Evolutionary conservation across 2,797 vertebrate species (phyloP), one percentile per base, ranked within the genome.

Genomic region (Sardinella longiceps): DNA sequence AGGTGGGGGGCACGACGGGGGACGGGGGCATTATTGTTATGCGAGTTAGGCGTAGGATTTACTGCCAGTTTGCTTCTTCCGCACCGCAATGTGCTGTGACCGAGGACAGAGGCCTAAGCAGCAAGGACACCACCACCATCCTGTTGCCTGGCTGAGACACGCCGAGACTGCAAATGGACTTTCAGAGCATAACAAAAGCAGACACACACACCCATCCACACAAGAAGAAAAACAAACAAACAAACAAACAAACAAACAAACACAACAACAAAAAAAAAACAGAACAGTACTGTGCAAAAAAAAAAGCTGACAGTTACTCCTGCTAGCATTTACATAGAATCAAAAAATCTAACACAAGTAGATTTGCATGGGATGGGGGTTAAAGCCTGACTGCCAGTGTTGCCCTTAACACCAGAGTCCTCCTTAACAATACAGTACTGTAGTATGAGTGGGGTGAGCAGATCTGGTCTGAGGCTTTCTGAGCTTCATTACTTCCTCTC

Each of bases 171-270:
- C 70, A 39, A 77, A 77, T 77, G 70, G 39, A 39, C 39, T 77
- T 77, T 20, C 37, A 77, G n/a, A n/a, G n/a, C n/a, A n/a, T n/a
- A n/a, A n/a, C n/a, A n/a, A n/a, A n/a, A n/a, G n/a, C 46, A 48
- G 7, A 43, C 43, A 43, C 2, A 43, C 43, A 43, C 43, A 43
- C 43, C 4, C 43, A 43, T 7, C 4, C 1, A 48, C 46, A 48
- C 10, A 48, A 80, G 43, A 82, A 81, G 28, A 11, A 58, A 46
- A 81, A 56, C 14, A 84, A 81, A 74, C 81, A 9, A n/a, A 43
- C n/a, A 28, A 46, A 33, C 37, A 46, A 45, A 80, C 39, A 80
- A n/a, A n/a, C n/a, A 46, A 81, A 56, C 14, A 84, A 81, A 74
- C 81, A 9, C n/a, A n/a, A n/a, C n/a, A n/a, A n/a, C n/a, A n/a